A percentile compares a stretch with the other conserved stretches of the same genome.
Conservation (phyloP, 2,113 vertebrate genomes). For the Engystomops pustulosus region DNA sequence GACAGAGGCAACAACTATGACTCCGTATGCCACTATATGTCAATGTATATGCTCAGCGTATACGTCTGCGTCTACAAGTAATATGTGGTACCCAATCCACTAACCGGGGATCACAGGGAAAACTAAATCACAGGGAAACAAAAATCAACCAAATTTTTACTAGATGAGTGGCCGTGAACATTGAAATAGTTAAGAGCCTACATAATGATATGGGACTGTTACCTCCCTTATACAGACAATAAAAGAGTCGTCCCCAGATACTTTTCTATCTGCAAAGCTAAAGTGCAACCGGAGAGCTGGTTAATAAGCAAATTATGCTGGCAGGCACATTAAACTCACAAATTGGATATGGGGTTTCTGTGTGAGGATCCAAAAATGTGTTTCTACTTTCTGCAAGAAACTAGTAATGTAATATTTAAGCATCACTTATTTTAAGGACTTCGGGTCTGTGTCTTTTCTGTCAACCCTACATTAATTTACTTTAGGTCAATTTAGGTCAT, state of each 20-base stretch:
- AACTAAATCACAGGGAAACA: too few relatives aligned
- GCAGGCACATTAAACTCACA: constrained; percentile 5
- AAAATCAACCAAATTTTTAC: too few relatives aligned
- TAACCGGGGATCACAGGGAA: too few relatives aligned
- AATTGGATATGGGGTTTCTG: neutral
- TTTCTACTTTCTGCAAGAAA: constrained; percentile 6
- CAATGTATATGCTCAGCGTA: too few relatives aligned
- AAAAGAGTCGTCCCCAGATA: neutral
- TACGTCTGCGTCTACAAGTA: too few relatives aligned
- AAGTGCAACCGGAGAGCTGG: constrained; percentile 3
- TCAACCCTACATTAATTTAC: too few relatives aligned
- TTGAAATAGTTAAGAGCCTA: too few relatives aligned
- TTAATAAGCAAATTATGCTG: constrained; percentile 11
- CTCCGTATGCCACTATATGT: too few relatives aligned
- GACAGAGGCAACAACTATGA: too few relatives aligned
- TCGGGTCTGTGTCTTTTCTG: neutral
- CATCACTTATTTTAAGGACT: neutral
- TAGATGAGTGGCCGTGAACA: too few relatives aligned
- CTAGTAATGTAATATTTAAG: neutral
- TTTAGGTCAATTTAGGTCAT: too few relatives aligned
- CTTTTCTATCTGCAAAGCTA: neutral
- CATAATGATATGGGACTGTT: neutral
- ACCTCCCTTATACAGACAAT: neutral
- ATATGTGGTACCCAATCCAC: too few relatives aligned
- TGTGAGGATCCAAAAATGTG: constrained; percentile 20